Conservation (phyloP, 2,888 invertebrate species). For the Lasioglossum malachurum region DNA sequence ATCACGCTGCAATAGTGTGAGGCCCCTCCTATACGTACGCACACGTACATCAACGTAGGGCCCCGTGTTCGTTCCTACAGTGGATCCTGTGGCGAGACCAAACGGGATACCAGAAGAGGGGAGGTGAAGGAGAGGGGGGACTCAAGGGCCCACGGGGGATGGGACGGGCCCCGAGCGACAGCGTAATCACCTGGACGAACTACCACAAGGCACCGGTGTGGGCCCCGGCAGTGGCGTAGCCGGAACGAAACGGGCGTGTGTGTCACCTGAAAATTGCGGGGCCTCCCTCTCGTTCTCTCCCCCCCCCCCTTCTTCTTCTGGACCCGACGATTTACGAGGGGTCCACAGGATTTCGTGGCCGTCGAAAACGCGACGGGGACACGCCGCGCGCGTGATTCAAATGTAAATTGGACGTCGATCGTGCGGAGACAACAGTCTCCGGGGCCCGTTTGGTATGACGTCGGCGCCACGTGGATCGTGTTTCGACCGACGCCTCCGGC, state of each 20-base stretch:
- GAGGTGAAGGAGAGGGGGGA: background rate
- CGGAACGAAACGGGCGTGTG: constrained; percentile 55
- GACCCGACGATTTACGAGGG: constrained; percentile 66
- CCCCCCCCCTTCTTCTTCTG: background rate
- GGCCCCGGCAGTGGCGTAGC: constrained; percentile 72
- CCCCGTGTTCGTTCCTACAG: constrained; percentile 1
- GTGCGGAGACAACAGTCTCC: constrained; percentile 38
- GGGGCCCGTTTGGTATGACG: constrained; percentile 53
- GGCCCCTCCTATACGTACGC: constrained; percentile 20
- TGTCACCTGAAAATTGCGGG: constrained; percentile 64
- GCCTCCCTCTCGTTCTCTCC: background rate
- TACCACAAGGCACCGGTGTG: constrained; percentile 74
- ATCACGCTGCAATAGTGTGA: constrained; percentile 38
- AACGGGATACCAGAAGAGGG: background rate
- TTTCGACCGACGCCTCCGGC: constrained; percentile 58
- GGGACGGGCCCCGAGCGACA: constrained; percentile 81
- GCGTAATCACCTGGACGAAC: constrained; percentile 84
- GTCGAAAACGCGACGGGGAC: constrained; percentile 54
- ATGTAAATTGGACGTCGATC: constrained; percentile 70
- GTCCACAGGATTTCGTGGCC: constrained; percentile 51
- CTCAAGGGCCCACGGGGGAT: constrained; percentile 25
- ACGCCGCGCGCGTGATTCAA: constrained; percentile 67
- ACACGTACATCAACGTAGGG: background rate
- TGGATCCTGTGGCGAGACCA: background rate
- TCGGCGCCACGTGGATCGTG: constrained; percentile 71